Conservation (phyloP, 2,113 vertebrate species). For the Casuarius casuarius region DNA sequence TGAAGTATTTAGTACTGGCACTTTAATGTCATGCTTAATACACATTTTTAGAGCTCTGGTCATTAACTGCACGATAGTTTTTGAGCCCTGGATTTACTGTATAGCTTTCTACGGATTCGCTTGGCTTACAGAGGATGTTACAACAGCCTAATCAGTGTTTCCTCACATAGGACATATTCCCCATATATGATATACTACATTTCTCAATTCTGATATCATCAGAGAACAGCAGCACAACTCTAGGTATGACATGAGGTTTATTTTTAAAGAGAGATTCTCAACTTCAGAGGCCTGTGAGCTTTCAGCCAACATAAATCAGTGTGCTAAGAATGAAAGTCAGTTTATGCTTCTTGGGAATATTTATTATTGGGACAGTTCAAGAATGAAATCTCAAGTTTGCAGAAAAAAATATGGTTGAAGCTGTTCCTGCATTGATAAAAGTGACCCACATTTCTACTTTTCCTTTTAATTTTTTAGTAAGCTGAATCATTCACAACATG, state of each 20-base stretch:
- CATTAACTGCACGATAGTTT: neutral
- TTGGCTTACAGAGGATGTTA: neutral
- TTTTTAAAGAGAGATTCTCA: neutral
- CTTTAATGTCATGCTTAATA: constrained; percentile 2
- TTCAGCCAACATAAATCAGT: neutral
- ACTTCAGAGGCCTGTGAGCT: neutral
- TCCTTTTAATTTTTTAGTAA: constrained; percentile 34
- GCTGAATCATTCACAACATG: constrained; percentile 8
- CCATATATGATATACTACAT: rapidly evolving
- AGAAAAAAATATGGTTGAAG: neutral
- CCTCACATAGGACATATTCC: rapidly evolving
- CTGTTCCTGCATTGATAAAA: neutral
- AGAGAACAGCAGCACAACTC: neutral
- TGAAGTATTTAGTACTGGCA: neutral
- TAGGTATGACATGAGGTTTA: neutral
- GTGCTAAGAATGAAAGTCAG: neutral
- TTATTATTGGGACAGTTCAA: neutral
- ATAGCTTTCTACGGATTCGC: neutral
- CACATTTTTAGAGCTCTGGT: constrained; percentile 15
- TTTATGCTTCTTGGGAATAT: neutral
- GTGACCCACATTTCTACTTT: constrained; percentile 31
- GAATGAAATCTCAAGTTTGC: neutral
- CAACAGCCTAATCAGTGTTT: neutral
- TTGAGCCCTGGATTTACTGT: neutral
- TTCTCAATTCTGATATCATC: neutral